Percentiles rank a stretch among this genome's conserved stretches.
Evolutionary conservation across 2,797 vertebrate species (phyloP).

Genomic region (Triplophysa yarkandensis): DNA sequence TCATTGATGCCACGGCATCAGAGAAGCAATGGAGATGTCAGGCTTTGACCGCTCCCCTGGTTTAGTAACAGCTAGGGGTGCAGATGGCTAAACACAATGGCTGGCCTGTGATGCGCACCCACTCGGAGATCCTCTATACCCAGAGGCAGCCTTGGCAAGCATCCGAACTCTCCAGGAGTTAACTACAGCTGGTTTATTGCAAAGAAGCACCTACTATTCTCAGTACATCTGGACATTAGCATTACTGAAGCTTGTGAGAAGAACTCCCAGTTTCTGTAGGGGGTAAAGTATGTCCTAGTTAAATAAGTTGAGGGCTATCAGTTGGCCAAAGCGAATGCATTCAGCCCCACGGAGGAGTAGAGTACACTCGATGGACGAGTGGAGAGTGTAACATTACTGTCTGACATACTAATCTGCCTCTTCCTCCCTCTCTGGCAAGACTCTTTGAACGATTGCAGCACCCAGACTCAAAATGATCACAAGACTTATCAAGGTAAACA

Average conservation of each 20-base stretch:
- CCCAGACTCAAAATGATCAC: slow-evolving; percentile 62
- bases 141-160: slow-evolving; percentile 31
- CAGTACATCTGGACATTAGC: slow-evolving; percentile 31
- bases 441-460: neutral
- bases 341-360: neutral
- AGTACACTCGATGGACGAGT: too few species aligned
- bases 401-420: neutral
- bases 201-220: slow-evolving; percentile 42
- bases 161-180: slow-evolving; percentile 44
- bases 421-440: slow-evolving; percentile 4
- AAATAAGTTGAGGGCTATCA: neutral
- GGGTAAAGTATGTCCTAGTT: neutral
- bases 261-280: neutral
- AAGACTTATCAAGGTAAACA: slow-evolving; percentile 72
- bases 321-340: neutral
- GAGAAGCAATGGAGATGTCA: slow-evolving; percentile 64
- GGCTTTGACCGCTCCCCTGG: slow-evolving; percentile 48
- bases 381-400: neutral
- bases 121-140: slow-evolving; percentile 42
- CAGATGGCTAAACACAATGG: slow-evolving; percentile 60
- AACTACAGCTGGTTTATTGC: slow-evolving; percentile 48
- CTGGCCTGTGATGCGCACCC: slow-evolving; percentile 48
- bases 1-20: slow-evolving; percentile 67
- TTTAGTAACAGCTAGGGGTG: slow-evolving; percentile 43
- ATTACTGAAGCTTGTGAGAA: slow-evolving; percentile 2